A percentile compares a stretch with the other conserved stretches of the same genome.
Evolutionary conservation across 2,113 vertebrate genomes (phyloP).

Genomic region (Paradisaea rubra): DNA sequence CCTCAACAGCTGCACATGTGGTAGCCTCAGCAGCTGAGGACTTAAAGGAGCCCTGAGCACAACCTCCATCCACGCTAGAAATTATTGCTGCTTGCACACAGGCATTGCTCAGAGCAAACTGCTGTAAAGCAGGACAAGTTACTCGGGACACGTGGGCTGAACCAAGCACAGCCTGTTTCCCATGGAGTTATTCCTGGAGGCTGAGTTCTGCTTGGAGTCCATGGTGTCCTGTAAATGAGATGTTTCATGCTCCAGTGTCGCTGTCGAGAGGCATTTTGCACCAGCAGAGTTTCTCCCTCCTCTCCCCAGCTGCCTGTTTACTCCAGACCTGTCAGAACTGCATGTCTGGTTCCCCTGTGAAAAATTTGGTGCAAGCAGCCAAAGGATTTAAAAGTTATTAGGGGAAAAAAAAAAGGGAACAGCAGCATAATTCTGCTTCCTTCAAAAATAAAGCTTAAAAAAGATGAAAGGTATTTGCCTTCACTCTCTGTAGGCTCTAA

Average conservation of each 20-base stretch:
- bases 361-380: conserved; percentile 2
- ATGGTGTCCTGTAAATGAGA: neutral
- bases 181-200: neutral
- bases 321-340: neutral
- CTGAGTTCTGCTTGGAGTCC: neutral
- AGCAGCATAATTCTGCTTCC: neutral
- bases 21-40: neutral
- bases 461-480: conserved; percentile 50
- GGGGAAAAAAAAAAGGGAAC: neutral
- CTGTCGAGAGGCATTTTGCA: neutral
- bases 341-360: neutral
- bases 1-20: neutral
- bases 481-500: neutral
- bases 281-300: neutral
- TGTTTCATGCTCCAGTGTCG: neutral
- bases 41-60: neutral
- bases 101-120: neutral
- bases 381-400: conserved; percentile 42
- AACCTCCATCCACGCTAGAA: neutral
- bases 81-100: neutral
- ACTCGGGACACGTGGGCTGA: neutral
- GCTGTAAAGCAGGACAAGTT: neutral
- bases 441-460: conserved; percentile 39
- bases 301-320: neutral
- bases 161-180: neutral